Conservation (phyloP, 2,888 invertebrate species). For the Hyposoter dolosus region DNA sequence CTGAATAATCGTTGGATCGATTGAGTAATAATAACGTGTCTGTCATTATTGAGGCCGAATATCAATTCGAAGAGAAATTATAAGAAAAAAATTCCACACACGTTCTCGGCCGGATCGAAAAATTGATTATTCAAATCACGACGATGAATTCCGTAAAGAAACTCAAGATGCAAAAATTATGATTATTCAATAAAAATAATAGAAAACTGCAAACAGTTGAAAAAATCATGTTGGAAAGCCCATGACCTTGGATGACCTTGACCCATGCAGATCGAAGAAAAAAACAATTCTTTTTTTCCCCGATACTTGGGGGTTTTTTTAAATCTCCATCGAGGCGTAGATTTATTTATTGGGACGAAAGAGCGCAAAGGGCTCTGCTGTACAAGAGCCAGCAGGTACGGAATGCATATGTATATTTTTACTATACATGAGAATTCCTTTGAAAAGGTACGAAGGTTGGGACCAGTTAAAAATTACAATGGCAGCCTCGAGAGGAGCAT, state of each 20-base stretch:
- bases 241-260: constrained; percentile 49
- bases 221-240: not conserved
- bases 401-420: not conserved
- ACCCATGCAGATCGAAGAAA: constrained; percentile 15
- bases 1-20: not conserved
- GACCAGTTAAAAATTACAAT: constrained; percentile 38
- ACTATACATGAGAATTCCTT: constrained; percentile 5
- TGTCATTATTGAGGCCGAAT: not conserved
- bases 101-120: not conserved
- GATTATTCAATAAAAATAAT: not conserved
- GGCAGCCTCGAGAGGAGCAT: constrained; percentile 5
- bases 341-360: constrained; percentile 12
- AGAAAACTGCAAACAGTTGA: not conserved
- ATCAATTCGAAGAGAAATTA: not conserved
- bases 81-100: not conserved
- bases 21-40: not conserved
- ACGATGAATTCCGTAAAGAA: not conserved
- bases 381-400: constrained; percentile 39
- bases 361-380: constrained; percentile 9
- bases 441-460: constrained; percentile 37
- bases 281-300: not conserved
- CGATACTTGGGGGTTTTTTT: not conserved
- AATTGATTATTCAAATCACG: not conserved
- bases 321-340: not conserved
- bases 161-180: not conserved